Percentiles rank a stretch among this genome's conserved stretches.
phyloP scores from a whole-genome alignment of 2,888 invertebrate species.

The Terebella lapidaria region DNA sequence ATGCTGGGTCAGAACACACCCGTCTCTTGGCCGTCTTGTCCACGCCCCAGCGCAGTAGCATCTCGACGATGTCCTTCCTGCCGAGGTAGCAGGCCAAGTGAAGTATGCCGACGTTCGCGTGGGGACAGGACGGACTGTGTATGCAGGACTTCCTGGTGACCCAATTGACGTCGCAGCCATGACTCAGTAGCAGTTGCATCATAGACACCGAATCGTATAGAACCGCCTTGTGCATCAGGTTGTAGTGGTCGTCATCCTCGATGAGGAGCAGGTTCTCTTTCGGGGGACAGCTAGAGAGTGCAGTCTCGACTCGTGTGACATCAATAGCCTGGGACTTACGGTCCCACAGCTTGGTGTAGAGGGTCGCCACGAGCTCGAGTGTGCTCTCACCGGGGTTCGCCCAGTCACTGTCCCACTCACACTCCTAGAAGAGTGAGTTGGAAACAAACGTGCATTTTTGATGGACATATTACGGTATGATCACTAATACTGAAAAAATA shows the following conservation, averaged over 20 bases:
- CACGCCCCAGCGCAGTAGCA: slow-evolving; percentile 2
- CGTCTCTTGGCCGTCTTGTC: slow-evolving; percentile 3
- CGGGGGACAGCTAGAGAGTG: neutral
- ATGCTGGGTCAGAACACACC: slow-evolving; percentile 13
- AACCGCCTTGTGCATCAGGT: slow-evolving; percentile 18
- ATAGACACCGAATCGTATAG: slow-evolving; percentile 9
- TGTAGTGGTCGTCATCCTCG: slow-evolving; percentile 20
- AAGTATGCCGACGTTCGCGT: slow-evolving; percentile 6
- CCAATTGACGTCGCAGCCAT: slow-evolving; percentile 6
- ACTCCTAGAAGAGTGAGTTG: too few relatives aligned
- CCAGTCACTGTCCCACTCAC: neutral
- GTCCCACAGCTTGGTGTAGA: neutral
- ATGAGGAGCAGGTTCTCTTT: slow-evolving; percentile 2
- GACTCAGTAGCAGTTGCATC: slow-evolving; percentile 3
- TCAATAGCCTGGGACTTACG: neutral
- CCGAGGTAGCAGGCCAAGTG: slow-evolving; percentile 10
- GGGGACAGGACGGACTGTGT: neutral
- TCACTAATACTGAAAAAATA: too few relatives aligned
- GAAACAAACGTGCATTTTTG: too few relatives aligned
- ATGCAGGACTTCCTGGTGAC: neutral
- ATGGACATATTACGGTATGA: too few relatives aligned
- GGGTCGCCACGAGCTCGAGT: neutral
- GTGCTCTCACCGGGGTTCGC: neutral
- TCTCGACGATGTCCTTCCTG: slow-evolving; percentile 1
- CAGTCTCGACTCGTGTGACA: neutral